A percentile compares a stretch with the other conserved stretches of the same genome.
phyloP scores from a whole-genome alignment of 2,113 vertebrate species.

The Mola mola region DNA sequence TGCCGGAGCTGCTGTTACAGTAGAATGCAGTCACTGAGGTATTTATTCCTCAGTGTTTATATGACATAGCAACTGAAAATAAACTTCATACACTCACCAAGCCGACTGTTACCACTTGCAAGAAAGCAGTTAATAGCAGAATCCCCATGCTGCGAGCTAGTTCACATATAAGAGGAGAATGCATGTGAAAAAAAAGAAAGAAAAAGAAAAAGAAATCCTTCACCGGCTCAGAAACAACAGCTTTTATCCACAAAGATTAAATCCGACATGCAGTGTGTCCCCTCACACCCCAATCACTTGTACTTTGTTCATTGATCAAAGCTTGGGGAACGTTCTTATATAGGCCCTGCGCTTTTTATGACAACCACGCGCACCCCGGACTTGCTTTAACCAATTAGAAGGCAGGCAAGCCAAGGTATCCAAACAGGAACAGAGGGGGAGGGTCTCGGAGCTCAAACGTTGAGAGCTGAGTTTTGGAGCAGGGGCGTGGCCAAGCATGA shows the following conservation, averaged over 20 bases:
- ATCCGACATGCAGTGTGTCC: constrained; percentile 37
- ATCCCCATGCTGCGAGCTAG: constrained; percentile 72
- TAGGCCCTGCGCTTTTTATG: constrained; percentile 37
- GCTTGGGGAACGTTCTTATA: constrained; percentile 66
- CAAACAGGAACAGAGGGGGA: constrained; percentile 31
- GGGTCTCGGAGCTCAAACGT: constrained; percentile 19
- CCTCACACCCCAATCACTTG: constrained; percentile 46
- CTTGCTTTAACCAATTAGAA: constrained; percentile 69
- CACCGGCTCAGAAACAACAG: constrained; percentile 23
- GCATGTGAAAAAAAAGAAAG: not conserved
- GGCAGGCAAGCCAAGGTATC: constrained; percentile 54
- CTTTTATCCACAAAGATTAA: constrained; percentile 47
- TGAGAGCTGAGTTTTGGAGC: constrained; percentile 19
- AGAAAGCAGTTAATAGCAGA: constrained; percentile 60
- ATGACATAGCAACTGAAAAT: not conserved
- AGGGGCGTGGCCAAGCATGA: constrained; percentile 77
- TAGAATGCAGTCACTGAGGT: constrained; percentile 19
- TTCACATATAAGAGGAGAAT: constrained; percentile 33
- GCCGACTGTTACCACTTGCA: constrained; percentile 55
- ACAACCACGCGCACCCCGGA: constrained; percentile 63
- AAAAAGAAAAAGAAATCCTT: constrained; percentile 29
- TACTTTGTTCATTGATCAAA: constrained; percentile 39
- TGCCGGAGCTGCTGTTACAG: too few species aligned
- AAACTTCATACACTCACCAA: constrained; percentile 66
- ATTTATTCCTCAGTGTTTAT: constrained; percentile 31